phyloP scores from a whole-genome alignment of 2,888 invertebrate genomes.

The Hedya salicella region DNA sequence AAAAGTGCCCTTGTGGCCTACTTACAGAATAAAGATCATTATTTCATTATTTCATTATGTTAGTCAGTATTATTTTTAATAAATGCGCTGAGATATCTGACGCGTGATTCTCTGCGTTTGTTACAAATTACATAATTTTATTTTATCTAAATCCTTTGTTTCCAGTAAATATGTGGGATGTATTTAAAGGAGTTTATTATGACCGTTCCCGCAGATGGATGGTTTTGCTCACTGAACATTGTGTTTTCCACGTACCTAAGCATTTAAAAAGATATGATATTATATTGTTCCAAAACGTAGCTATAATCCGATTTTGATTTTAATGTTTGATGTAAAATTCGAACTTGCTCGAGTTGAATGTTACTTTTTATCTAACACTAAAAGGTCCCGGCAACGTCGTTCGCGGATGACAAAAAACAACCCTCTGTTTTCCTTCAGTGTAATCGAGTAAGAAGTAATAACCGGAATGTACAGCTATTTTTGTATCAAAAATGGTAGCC shows the following conservation, averaged over 20 bases:
- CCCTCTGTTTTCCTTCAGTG: no score
- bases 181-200: conserved; percentile 14
- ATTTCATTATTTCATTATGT: no score
- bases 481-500: no score
- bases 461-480: no score
- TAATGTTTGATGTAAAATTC: no score
- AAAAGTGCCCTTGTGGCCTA: no score
- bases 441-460: no score
- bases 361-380: no score
- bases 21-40: no score
- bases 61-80: background rate
- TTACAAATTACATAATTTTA: conserved; percentile 22
- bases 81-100: conserved; percentile 5
- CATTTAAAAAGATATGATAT: background rate
- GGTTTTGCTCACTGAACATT: conserved; percentile 34
- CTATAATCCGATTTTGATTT: background rate
- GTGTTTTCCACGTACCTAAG: background rate
- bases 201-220: conserved; percentile 7
- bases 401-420: no score
- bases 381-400: no score
- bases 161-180: conserved; percentile 22
- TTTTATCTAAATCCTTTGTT: conserved; percentile 29
- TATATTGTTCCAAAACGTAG: background rate
- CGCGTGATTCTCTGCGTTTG: background rate
- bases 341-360: no score